These are phyloP conservation scores for Hypena proboscidalis DNA, from an alignment of 2,888 invertebrate species.

Conservation along the genomic window DNA sequence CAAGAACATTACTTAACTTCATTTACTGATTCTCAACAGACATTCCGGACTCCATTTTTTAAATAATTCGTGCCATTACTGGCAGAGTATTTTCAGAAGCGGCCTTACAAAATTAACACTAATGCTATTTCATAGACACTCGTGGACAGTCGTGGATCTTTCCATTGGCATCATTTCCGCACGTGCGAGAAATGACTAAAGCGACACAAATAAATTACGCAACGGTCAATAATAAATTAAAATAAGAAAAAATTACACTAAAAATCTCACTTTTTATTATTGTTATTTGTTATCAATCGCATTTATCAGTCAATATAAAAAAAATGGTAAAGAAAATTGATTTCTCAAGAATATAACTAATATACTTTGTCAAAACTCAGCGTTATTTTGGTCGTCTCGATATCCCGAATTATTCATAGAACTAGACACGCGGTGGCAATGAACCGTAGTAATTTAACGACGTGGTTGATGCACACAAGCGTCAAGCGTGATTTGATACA, in stretches of 20 bases:
- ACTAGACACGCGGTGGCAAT: constrained; percentile 9
- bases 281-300: too few relatives aligned
- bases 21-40: too few relatives aligned
- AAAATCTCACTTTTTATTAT: too few relatives aligned
- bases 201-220: neutral
- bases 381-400: constrained; percentile 5
- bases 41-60: too few relatives aligned
- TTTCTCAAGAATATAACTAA: too few relatives aligned
- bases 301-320: too few relatives aligned
- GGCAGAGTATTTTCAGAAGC: too few relatives aligned
- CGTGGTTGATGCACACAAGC: neutral
- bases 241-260: neutral
- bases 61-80: too few relatives aligned
- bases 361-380: neutral
- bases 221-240: neutral
- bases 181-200: neutral
- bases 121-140: neutral
- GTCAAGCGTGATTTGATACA: too few relatives aligned
- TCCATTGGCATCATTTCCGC: neutral
- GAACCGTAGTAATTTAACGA: neutral
- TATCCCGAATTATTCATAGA: neutral
- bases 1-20: too few relatives aligned
- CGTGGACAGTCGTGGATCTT: too few relatives aligned
- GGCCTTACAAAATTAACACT: constrained; percentile 3
- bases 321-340: too few relatives aligned